phyloP scores from a whole-genome alignment of 2,797 vertebrate species.

The Malacoctenus gilli region DNA sequence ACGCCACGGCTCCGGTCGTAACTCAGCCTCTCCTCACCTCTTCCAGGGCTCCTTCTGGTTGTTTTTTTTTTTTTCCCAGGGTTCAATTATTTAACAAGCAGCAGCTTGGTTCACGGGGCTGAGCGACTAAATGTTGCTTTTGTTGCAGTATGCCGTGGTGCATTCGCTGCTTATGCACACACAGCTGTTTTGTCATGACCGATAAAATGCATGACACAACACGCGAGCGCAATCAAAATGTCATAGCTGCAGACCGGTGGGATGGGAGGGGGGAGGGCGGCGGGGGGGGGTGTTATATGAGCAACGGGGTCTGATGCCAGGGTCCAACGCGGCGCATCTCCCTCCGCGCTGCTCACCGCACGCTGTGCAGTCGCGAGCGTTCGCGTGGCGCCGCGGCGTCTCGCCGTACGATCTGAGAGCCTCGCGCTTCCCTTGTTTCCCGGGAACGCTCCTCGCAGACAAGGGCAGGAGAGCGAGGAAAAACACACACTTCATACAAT shows the following conservation, averaged over 20 bases:
- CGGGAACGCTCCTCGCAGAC: conserved; percentile 64
- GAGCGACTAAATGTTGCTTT: conserved; percentile 53
- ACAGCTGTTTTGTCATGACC: conserved; percentile 24
- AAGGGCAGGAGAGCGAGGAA: conserved; percentile 64
- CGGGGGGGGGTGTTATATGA: too few species aligned
- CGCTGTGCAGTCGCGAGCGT: conserved; percentile 12
- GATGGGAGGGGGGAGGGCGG: too few species aligned
- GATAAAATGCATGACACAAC: conserved; percentile 39
- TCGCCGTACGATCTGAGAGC: conserved; percentile 46
- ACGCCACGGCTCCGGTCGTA: conserved; percentile 28
- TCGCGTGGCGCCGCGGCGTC: conserved; percentile 3
- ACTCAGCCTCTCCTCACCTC: conserved; percentile 64
- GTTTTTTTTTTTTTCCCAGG: conserved; percentile 57
- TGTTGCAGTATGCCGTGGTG: conserved; percentile 27
- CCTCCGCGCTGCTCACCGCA: conserved; percentile 12
- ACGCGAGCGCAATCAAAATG: conserved; percentile 39
- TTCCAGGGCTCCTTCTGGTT: conserved; percentile 59
- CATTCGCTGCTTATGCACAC: conserved; percentile 16
- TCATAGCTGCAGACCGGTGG: conserved; percentile 41
- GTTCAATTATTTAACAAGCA: conserved; percentile 78
- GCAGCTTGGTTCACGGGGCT: conserved; percentile 53
- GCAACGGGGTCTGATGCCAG: conserved; percentile 38
- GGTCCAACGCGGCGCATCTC: conserved; percentile 19
- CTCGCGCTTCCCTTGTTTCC: conserved; percentile 59
- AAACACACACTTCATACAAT: conserved; percentile 61